A percentile compares a stretch with the other conserved stretches of the same genome.
Conservation (phyloP, 2,888 invertebrate species). For the Lypha dubia region DNA sequence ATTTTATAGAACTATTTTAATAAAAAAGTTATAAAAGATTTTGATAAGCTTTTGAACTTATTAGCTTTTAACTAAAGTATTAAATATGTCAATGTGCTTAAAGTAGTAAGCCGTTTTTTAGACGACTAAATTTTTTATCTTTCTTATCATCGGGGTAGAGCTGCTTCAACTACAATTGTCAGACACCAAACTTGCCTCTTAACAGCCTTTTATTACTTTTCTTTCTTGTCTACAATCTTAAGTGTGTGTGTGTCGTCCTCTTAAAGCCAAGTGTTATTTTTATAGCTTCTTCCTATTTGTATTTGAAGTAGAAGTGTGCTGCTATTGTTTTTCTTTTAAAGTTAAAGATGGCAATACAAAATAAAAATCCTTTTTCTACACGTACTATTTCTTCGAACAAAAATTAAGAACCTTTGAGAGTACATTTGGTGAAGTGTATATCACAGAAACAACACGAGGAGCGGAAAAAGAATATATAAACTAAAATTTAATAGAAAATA, state of each 20-base stretch:
- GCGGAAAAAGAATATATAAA: neutral
- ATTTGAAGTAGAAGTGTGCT: slow-evolving; percentile 54
- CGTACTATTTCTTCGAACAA: slow-evolving; percentile 38
- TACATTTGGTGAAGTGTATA: slow-evolving; percentile 26
- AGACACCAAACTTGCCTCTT: neutral
- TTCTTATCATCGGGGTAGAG: neutral
- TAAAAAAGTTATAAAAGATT: too few relatives aligned
- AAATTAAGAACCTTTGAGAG: slow-evolving; percentile 45
- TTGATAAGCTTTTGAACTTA: too few relatives aligned
- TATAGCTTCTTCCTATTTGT: slow-evolving; percentile 65
- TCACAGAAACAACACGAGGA: neutral
- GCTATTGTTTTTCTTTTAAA: slow-evolving; percentile 65
- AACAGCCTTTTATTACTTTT: neutral
- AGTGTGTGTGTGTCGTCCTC: slow-evolving; percentile 1
- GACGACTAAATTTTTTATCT: neutral
- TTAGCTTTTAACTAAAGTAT: too few relatives aligned
- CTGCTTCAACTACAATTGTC: neutral
- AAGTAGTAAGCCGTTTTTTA: too few relatives aligned
- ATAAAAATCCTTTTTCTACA: slow-evolving; percentile 57
- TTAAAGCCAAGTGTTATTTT: slow-evolving; percentile 61
- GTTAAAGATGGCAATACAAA: slow-evolving; percentile 67
- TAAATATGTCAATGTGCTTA: too few relatives aligned
- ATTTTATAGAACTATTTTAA: too few relatives aligned
- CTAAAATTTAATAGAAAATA: neutral
- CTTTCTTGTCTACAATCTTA: neutral